These are phyloP conservation scores for Triplophysa dalaica DNA, from an alignment of 2,113 vertebrate species.

Conservation along the genomic window DNA sequence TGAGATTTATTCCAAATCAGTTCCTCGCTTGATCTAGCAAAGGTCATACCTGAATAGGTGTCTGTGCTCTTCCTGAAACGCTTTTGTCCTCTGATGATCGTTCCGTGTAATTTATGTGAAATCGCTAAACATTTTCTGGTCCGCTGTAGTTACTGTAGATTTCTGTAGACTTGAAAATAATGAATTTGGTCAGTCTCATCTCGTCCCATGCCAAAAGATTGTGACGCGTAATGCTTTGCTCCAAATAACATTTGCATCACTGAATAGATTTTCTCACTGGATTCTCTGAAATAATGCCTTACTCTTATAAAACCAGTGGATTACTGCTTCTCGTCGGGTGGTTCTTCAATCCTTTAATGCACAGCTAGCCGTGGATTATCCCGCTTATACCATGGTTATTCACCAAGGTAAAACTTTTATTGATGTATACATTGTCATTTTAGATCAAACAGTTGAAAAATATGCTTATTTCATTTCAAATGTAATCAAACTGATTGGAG, in stretches of 20 bases:
- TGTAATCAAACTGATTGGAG: too few relatives aligned
- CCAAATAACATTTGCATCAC: neutral
- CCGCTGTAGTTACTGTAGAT: constrained; percentile 7
- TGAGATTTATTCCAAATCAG: constrained; percentile 35
- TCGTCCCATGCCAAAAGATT: neutral
- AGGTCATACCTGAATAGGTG: constrained; percentile 41
- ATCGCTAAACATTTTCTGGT: constrained; percentile 1
- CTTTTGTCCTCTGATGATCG: constrained; percentile 21
- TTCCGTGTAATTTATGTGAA: constrained; percentile 25
- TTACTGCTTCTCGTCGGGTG: too few relatives aligned
- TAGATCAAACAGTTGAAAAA: too few relatives aligned
- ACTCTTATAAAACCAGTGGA: too few relatives aligned
- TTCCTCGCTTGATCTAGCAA: constrained; percentile 23
- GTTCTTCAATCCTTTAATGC: too few relatives aligned
- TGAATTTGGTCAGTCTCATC: constrained; percentile 30
- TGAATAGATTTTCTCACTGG: neutral
- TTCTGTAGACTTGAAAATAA: constrained; percentile 19
- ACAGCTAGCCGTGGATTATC: too few relatives aligned
- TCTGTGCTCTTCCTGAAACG: constrained; percentile 27
- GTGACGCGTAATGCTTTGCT: constrained; percentile 1
- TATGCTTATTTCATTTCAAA: too few relatives aligned
- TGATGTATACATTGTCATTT: too few relatives aligned
- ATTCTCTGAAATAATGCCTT: neutral
- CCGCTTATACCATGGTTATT: too few relatives aligned
- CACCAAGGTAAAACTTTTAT: too few relatives aligned